phyloP scores from a whole-genome alignment of 2,797 vertebrate genomes.

The Paedocypris micromegethes region DNA sequence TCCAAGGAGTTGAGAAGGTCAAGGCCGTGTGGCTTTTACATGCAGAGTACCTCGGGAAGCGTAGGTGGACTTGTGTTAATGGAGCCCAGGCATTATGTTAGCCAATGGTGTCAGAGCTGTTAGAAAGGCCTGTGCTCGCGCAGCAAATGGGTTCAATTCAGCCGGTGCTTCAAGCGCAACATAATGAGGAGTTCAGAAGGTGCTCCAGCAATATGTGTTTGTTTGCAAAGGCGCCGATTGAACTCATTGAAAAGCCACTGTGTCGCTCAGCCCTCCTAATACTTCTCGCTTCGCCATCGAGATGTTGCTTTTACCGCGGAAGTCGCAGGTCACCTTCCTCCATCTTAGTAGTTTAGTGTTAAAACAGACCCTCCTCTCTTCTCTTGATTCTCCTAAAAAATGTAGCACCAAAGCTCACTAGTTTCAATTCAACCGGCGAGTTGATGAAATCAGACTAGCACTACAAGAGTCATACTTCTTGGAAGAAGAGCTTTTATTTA shows the following conservation, averaged over 20 bases:
- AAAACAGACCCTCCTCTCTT: constrained; percentile 20
- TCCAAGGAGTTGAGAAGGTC: constrained; percentile 26
- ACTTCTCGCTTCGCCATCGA: neutral
- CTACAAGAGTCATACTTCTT: constrained; percentile 28
- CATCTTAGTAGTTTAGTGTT: constrained; percentile 19
- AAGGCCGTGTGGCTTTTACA: constrained; percentile 28
- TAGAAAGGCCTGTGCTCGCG: constrained; percentile 18
- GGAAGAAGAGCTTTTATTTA: constrained; percentile 41
- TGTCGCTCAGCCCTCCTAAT: constrained; percentile 29
- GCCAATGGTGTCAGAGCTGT: constrained; percentile 36
- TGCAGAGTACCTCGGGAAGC: constrained; percentile 23
- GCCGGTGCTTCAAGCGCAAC: constrained; percentile 25
- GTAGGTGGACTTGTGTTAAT: constrained; percentile 36
- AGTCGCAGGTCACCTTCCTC: constrained; percentile 24
- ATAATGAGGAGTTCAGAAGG: constrained; percentile 35
- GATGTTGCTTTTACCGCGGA: constrained; percentile 9
- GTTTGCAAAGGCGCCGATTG: constrained; percentile 35
- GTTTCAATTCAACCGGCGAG: constrained; percentile 27
- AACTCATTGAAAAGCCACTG: constrained; percentile 39
- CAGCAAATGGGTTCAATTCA: constrained; percentile 21
- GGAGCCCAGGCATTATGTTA: constrained; percentile 34
- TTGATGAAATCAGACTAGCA: constrained; percentile 17
- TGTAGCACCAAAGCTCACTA: constrained; percentile 24
- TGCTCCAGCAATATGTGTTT: constrained; percentile 23
- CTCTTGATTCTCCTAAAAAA: constrained; percentile 32